These are phyloP conservation scores for Heliconius charithonia DNA, from an alignment of 2,888 invertebrate genomes.

Conservation along the genomic window DNA sequence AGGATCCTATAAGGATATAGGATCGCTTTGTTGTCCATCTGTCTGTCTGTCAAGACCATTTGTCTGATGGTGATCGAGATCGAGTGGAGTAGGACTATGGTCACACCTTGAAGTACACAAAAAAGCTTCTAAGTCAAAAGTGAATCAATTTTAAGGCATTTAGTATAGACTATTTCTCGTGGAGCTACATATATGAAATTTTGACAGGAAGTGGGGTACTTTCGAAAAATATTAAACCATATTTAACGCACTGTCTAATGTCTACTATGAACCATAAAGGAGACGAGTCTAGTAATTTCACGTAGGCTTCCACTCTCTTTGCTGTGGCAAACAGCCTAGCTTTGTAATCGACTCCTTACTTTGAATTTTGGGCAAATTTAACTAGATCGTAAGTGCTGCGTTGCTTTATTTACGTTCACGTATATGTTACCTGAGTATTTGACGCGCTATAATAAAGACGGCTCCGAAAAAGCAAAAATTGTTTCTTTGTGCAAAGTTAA, in stretches of 20 bases:
- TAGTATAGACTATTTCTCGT: too few relatives aligned
- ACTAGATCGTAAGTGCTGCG: slow-evolving; percentile 26
- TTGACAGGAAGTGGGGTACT: too few relatives aligned
- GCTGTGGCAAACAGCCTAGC: slow-evolving; percentile 40
- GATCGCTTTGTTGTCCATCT: too few relatives aligned
- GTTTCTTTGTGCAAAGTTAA: slow-evolving; percentile 9
- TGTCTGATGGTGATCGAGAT: too few relatives aligned
- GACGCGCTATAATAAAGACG: slow-evolving; percentile 17
- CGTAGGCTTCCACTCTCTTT: slow-evolving; percentile 36
- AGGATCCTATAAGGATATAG: too few relatives aligned
- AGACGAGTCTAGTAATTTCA: slow-evolving; percentile 39
- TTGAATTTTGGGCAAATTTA: slow-evolving; percentile 39
- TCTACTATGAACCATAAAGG: slow-evolving; percentile 25
- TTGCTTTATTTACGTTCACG: slow-evolving; percentile 7
- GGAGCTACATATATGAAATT: too few relatives aligned
- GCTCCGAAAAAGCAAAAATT: not conserved
- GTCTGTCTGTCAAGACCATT: too few relatives aligned
- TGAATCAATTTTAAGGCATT: too few relatives aligned
- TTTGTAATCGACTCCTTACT: slow-evolving; percentile 43
- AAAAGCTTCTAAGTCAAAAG: too few relatives aligned
- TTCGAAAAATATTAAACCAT: not conserved
- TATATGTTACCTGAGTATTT: slow-evolving; percentile 22
- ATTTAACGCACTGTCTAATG: not conserved
- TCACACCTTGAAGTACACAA: too few relatives aligned
- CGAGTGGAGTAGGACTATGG: too few relatives aligned